phyloP scores from a whole-genome alignment of 2,888 invertebrate species.

The Dynastes hyllus region DNA sequence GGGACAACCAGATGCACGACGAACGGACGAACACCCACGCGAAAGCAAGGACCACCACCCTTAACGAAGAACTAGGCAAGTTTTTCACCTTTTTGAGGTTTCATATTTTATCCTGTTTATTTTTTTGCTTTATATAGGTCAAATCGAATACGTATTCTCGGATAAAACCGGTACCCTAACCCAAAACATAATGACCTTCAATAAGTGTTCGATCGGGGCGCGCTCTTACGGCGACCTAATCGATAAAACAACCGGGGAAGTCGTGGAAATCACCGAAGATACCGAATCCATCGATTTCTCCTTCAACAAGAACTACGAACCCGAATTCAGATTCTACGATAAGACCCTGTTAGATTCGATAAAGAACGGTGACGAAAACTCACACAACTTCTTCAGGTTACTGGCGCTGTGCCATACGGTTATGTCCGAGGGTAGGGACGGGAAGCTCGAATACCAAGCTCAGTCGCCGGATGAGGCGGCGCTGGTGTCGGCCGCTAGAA shows the following conservation, averaged over 20 bases:
- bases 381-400: constrained; percentile 91
- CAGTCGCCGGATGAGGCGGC: constrained; percentile 99
- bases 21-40: constrained; percentile 92
- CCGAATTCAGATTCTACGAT: constrained; percentile 96
- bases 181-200: constrained; percentile 99
- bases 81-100: not conserved
- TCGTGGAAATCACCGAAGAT: constrained; percentile 88
- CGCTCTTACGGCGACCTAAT: constrained; percentile 93
- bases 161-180: constrained; percentile 99
- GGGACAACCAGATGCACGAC: constrained; percentile 99
- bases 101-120: not conserved
- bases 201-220: constrained; percentile 97
- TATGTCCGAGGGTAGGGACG: constrained; percentile 95
- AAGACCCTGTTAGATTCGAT: constrained; percentile 88
- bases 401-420: constrained; percentile 98
- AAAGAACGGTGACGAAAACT: constrained; percentile 80
- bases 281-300: constrained; percentile 92
- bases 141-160: constrained; percentile 99
- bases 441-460: constrained; percentile 90
- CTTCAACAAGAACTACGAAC: constrained; percentile 93
- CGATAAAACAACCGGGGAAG: constrained; percentile 90
- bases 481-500: constrained; percentile 96
- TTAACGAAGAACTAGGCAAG: constrained; percentile 95
- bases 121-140: constrained; percentile 73
- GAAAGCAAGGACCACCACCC: constrained; percentile 96